phyloP scores from a whole-genome alignment of 2,797 vertebrate species.

The Mormyrops attenuatus region DNA sequence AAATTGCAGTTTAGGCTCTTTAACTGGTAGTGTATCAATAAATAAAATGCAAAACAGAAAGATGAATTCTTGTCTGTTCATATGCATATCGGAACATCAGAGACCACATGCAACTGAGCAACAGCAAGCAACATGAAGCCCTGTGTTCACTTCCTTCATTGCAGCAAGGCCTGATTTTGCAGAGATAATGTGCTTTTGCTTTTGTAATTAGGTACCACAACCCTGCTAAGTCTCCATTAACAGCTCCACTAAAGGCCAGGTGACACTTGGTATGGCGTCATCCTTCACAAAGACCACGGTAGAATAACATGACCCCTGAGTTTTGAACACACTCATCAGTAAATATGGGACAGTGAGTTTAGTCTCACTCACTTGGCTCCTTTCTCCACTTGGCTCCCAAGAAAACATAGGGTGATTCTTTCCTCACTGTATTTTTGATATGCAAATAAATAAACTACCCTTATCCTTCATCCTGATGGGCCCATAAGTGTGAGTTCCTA shows the following conservation, averaged over 20 bases:
- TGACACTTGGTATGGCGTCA: background rate
- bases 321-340: background rate
- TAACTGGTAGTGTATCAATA: constrained; percentile 83
- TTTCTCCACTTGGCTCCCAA: background rate
- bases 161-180: background rate
- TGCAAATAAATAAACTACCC: background rate
- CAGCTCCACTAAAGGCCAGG: background rate
- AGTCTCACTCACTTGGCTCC: background rate
- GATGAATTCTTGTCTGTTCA: constrained; percentile 24
- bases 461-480: background rate
- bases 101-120: background rate
- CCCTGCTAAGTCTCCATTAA: background rate
- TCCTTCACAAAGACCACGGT: background rate
- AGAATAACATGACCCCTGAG: background rate
- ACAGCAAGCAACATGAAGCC: background rate
- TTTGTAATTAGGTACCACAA: background rate
- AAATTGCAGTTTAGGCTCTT: constrained; percentile 75
- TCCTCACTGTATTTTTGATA: background rate
- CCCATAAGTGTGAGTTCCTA: background rate
- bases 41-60: constrained; percentile 73
- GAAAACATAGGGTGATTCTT: background rate
- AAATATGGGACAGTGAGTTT: background rate
- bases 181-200: background rate
- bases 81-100: background rate
- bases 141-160: background rate